Base-by-base conservation (phyloP, 2,113 vertebrate species). In the Jaculus jaculus region DNA sequence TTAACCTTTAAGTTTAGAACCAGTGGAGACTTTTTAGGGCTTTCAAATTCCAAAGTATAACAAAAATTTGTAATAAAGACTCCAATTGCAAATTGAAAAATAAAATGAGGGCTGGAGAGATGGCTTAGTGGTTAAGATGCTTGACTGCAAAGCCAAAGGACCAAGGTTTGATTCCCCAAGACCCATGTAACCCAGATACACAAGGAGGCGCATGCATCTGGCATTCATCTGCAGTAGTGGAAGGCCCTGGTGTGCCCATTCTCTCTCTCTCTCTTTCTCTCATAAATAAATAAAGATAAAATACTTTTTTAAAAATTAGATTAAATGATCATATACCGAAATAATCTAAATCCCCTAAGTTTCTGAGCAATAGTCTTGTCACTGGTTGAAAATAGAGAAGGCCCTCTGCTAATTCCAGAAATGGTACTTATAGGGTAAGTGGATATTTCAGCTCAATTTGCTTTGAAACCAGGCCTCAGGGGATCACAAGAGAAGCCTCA, bases 361-460 rank as follows among this genome's bases (percentile, higher is more conserved):
- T 92, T 60, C 63, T 58, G 68, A 93, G n/a, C 42, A 80, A 47
- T 26, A 78, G 63, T 58, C 47, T 11, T 93, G 28, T 32, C 75
- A 17, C 69, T 84, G 94, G 72, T 89, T 84, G 21, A 68, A 77
- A 20, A 63, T 30, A 75, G 39, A 78, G 71, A 80, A 42, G 77
- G 21, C 80, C 39, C 68, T 65, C 16, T 32, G 58, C 65, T 93
- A 66, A 84, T 73, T 94, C 73, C 58, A 73, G 77, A 94, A 94
- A 73, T 7, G 8, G 73, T 71, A 32, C 51, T 79, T 58, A 84
- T 60, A 81, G 84, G 73, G 89, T 34, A 68, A 89, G 39, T 60
- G 24, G 61, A 79, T 84, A 65, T 80, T 96, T 92, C 80, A 77
- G 80, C 58, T 77, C 77, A 78, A 32, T 91, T 92, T 93, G 69